These are phyloP conservation scores for Platerodrilus igneus DNA, from an alignment of 2,888 invertebrate species.

Conservation along the genomic window DNA sequence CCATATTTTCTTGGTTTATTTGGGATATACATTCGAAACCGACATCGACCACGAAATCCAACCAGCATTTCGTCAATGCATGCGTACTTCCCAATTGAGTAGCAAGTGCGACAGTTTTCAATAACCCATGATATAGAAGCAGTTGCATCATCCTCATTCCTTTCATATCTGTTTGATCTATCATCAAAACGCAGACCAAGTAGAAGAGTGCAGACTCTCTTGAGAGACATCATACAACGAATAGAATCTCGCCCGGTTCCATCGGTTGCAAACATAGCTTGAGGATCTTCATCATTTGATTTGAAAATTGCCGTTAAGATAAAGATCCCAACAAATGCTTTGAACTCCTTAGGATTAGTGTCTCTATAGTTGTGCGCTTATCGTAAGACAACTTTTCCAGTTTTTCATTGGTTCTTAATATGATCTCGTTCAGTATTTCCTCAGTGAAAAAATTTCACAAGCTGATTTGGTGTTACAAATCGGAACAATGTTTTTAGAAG, in stretches of 20 bases:
- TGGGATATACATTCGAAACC: constrained; percentile 3
- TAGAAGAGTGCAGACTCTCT: background rate
- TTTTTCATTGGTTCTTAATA: no score
- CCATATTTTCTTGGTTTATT: no score
- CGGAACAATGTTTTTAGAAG: no score
- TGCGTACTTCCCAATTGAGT: background rate
- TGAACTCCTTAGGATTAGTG: no score
- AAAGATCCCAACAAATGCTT: constrained; percentile 3
- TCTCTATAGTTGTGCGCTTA: no score
- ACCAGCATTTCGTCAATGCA: constrained; percentile 1
- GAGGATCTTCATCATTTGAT: constrained; percentile 6
- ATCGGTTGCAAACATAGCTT: constrained; percentile 6
- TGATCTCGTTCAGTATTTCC: no score
- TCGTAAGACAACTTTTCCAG: no score
- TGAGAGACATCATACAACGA: constrained; percentile 1
- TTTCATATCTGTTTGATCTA: background rate
- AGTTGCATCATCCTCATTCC: constrained; percentile 1
- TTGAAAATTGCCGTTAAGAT: constrained; percentile 6
- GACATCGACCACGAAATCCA: constrained; percentile 1
- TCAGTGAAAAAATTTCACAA: no score
- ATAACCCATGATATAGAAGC: background rate
- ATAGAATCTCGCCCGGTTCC: constrained; percentile 4
- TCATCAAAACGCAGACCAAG: constrained; percentile 1
- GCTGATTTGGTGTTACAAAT: no score
- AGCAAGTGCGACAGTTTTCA: constrained; percentile 1